Evolutionary conservation across 2,888 invertebrate species (phyloP), one percentile per base, ranked within the genome.

Genomic region (Empis livida): DNA sequence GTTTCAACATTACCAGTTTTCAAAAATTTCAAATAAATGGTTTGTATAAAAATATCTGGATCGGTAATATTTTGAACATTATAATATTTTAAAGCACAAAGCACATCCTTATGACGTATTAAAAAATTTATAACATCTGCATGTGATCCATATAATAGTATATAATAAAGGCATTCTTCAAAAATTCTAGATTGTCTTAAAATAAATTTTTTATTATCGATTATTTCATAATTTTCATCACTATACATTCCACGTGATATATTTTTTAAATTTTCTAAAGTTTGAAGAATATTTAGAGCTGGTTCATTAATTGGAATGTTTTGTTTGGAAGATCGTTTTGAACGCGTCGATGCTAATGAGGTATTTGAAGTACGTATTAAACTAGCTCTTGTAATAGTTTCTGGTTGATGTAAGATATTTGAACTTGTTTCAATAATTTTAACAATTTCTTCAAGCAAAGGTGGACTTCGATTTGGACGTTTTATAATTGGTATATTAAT

Each of bases 111-210:
- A 55, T 88, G 82, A 49, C 79, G 79, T 55, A 88, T 74, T 54
- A 82, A 81, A 62, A 91, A 92, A 49, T 79, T 77, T 45, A 91
- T 73, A 46, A 86, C 76, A 10, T 82, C 80, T 1, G 76, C 71
- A 58, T 82, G 81, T 4, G 82, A 83, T 1, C 90, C 92, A 59
- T 91, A 93, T 49, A 78, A 81, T 4, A 76, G 73, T 4, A 93
- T 71, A 65, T 93, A 94, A 63, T 82, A 87, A 2, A 88, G 65
- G 57, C 87, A 88, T 68, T 93, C 92, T 50, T 82, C 78, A 57
- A 82, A 82, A 54, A 78, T 77, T 53, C 76, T 72, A 0, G 76
- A 73, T 9, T 58, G 56, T 20, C 52, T 53, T 9, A 55, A 40
- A 15, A 52, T 15, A 20, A 48, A 52, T 5, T 23, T 39, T 11